Percentiles rank a stretch among this genome's conserved stretches.
Conservation (phyloP, 2,888 invertebrate genomes). For the Melieria omissa region DNA sequence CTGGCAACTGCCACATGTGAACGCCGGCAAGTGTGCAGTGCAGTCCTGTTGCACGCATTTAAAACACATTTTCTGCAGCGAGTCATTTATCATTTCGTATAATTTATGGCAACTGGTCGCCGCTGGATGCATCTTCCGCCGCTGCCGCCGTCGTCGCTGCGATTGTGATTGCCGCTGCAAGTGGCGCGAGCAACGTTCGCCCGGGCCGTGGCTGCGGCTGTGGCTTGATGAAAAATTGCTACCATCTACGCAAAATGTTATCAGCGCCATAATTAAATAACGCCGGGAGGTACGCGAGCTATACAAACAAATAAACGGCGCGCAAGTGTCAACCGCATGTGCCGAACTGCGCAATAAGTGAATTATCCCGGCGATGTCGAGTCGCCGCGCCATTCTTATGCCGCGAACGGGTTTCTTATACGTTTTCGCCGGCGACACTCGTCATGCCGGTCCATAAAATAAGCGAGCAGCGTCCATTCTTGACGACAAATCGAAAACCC, state of each 20-base stretch:
- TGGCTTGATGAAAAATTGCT: constrained; percentile 64
- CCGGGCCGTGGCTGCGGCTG: background rate
- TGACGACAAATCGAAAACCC: too few relatives aligned
- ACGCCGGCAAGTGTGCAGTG: background rate
- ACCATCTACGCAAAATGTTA: constrained; percentile 65
- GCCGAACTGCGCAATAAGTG: constrained; percentile 22
- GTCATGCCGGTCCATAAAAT: too few relatives aligned
- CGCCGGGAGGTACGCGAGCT: constrained; percentile 59
- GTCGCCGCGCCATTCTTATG: constrained; percentile 15
- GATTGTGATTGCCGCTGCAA: background rate
- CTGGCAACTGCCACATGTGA: constrained; percentile 11
- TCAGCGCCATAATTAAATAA: constrained; percentile 67
- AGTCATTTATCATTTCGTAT: constrained; percentile 62
- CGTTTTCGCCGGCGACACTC: constrained; percentile 8
- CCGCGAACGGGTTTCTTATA: constrained; percentile 18
- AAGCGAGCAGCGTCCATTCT: too few relatives aligned
- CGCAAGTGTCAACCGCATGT: constrained; percentile 41
- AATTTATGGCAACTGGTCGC: constrained; percentile 58
- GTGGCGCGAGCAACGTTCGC: constrained; percentile 5
- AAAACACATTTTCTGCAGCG: constrained; percentile 35
- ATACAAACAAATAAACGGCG: constrained; percentile 42
- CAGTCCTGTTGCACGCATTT: constrained; percentile 33
- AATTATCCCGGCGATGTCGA: constrained; percentile 22
- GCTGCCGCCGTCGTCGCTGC: constrained; percentile 3
- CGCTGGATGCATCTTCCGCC: constrained; percentile 1